Evolutionary conservation across 2,113 vertebrate genomes (phyloP).

Genomic region (Oplegnathus fasciatus): DNA sequence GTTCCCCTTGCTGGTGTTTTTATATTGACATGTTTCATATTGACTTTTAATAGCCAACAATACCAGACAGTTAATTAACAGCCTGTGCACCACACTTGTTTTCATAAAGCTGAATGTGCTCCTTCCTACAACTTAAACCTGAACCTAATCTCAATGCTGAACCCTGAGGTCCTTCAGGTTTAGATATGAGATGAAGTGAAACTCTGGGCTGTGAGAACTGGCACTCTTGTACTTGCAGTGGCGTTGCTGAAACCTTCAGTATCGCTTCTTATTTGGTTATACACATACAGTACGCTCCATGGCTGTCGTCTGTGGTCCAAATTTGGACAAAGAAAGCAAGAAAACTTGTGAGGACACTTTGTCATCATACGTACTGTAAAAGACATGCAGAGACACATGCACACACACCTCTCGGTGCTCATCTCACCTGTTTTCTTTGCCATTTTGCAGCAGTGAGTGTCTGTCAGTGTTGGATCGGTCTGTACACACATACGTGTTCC

Average conservation of each 20-base stretch:
- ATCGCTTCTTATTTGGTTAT: not conserved
- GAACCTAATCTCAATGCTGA: not conserved
- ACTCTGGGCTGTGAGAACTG: not conserved
- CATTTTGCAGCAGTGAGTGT: slow-evolving; percentile 89
- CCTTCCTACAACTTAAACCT: not conserved
- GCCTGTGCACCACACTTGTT: not conserved
- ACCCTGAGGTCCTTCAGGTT: not conserved
- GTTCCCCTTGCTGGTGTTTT: not conserved
- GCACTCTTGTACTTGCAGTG: not conserved
- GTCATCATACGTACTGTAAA: not conserved
- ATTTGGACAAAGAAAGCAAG: not conserved
- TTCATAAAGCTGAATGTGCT: not conserved
- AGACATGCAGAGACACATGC: not conserved
- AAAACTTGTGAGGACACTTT: not conserved
- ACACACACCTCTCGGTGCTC: not conserved
- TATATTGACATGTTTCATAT: not conserved
- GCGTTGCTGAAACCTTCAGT: not conserved
- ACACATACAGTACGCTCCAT: not conserved
- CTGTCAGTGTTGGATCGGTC: slow-evolving; percentile 88
- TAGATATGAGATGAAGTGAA: not conserved
- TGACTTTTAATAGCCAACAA: not conserved
- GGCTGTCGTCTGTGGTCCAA: not conserved
- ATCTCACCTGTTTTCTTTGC: slow-evolving; percentile 92
- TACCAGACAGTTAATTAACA: not conserved
- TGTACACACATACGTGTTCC: slow-evolving; percentile 94